Percentiles rank a stretch among this genome's conserved stretches.
Conservation (phyloP, 2,888 invertebrate species). For the Thereva nobilitata region DNA sequence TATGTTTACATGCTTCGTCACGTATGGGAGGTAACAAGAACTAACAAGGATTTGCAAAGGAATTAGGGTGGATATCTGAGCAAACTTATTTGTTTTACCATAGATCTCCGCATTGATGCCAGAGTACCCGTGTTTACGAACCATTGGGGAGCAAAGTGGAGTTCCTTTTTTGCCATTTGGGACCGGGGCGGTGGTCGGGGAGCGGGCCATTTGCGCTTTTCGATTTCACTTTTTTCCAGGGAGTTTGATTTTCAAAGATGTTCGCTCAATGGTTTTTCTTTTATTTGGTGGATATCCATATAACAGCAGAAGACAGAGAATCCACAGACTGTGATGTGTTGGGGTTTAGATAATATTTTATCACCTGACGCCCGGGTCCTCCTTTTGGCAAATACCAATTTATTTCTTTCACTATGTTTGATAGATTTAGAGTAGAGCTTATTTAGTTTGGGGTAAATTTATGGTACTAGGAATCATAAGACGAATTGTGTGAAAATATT, state of each 20-base stretch:
- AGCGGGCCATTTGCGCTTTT: constrained; percentile 12
- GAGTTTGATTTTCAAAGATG: not conserved
- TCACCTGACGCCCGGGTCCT: constrained; percentile 35
- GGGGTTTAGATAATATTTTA: constrained; percentile 36
- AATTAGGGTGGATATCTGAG: constrained; percentile 34
- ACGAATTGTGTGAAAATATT: no score
- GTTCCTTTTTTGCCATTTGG: not conserved
- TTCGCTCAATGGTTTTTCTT: constrained; percentile 2
- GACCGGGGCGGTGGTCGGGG: not conserved
- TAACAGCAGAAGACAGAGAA: constrained; percentile 1
- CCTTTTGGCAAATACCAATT: constrained; percentile 30
- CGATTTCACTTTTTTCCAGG: constrained; percentile 19
- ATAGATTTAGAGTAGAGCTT: not conserved
- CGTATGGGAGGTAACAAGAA: constrained; percentile 17
- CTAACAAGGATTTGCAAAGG: constrained; percentile 36
- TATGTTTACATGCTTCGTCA: constrained; percentile 34
- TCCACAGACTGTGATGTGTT: constrained; percentile 7
- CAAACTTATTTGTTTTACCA: constrained; percentile 34
- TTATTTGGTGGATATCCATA: not conserved
- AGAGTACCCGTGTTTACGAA: constrained; percentile 8
- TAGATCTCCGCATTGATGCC: constrained; percentile 39
- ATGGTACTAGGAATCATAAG: no score
- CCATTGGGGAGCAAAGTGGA: not conserved
- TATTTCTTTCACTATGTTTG: constrained; percentile 9
- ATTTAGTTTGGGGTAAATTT: no score